These are phyloP conservation scores for Galeopterus variegatus DNA, from an alignment of 2,113 vertebrate species.

Conservation along the genomic window DNA sequence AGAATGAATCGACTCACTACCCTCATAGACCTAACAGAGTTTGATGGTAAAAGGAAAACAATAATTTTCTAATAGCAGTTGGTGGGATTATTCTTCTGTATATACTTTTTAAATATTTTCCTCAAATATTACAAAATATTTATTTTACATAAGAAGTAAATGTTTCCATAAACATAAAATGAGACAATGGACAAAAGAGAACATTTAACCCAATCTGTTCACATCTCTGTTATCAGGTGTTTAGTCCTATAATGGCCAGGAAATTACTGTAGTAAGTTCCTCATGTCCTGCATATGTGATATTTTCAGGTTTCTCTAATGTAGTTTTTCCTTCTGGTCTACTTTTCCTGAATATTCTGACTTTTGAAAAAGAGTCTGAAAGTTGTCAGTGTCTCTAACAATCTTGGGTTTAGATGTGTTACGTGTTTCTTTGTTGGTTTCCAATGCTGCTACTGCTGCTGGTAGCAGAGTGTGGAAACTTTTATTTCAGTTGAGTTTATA, in stretches of 20 bases:
- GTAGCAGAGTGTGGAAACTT: not conserved
- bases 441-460: rapidly evolving
- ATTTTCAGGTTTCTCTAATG: not conserved
- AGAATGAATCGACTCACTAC: not conserved
- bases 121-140: not conserved
- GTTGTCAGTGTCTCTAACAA: not conserved
- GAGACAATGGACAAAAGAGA: not conserved
- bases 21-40: not conserved
- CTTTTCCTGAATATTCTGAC: not conserved
- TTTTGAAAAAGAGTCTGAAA: not conserved
- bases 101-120: not conserved
- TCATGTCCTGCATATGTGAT: not conserved
- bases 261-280: not conserved
- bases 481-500: not conserved
- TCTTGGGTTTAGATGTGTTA: not conserved
- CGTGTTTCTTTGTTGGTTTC: not conserved
- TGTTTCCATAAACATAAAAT: not conserved
- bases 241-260: not conserved
- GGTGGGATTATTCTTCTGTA: rapidly evolving
- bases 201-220: not conserved
- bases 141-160: not conserved
- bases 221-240: not conserved
- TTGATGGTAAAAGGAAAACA: not conserved
- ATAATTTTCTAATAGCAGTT: not conserved
- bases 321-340: not conserved